Evolutionary conservation across 2,113 vertebrate species (phyloP).

Genomic region (Circaetus cinerascens): DNA sequence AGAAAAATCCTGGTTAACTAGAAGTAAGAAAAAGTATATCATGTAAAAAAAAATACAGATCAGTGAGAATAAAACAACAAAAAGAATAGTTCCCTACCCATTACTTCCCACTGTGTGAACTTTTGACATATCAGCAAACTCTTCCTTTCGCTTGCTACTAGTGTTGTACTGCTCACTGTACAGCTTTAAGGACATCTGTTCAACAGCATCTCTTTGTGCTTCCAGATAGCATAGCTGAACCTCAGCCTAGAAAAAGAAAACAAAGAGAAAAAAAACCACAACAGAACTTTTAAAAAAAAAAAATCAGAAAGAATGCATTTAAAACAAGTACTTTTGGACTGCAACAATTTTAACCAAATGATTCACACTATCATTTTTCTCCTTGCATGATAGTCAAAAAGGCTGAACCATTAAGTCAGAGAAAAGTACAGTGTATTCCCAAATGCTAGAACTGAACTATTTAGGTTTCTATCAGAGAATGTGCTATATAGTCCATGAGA

Average conservation of each 20-base stretch:
- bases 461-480: constrained; percentile 34
- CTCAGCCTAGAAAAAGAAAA: constrained; percentile 79
- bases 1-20: constrained; percentile 32
- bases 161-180: constrained; percentile 83
- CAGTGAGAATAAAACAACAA: constrained; percentile 74
- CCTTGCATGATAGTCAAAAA: constrained; percentile 7
- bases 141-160: constrained; percentile 79
- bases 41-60: constrained; percentile 57
- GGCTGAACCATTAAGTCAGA: neutral
- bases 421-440: neutral
- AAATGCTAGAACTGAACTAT: constrained; percentile 20
- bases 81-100: constrained; percentile 75
- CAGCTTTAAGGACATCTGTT: constrained; percentile 91
- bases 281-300: neutral
- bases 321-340: constrained; percentile 30
- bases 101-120: constrained; percentile 84
- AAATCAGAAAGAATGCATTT: constrained; percentile 58
- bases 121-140: constrained; percentile 82
- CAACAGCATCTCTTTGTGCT: constrained; percentile 87
- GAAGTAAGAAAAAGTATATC: constrained; percentile 5
- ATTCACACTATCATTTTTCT: neutral
- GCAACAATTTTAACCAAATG: constrained; percentile 4
- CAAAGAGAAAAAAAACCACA: constrained; percentile 36
- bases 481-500: neutral
- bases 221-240: constrained; percentile 82